Conservation (phyloP, 2,797 vertebrate genomes). For the Xyrichtys novacula region DNA sequence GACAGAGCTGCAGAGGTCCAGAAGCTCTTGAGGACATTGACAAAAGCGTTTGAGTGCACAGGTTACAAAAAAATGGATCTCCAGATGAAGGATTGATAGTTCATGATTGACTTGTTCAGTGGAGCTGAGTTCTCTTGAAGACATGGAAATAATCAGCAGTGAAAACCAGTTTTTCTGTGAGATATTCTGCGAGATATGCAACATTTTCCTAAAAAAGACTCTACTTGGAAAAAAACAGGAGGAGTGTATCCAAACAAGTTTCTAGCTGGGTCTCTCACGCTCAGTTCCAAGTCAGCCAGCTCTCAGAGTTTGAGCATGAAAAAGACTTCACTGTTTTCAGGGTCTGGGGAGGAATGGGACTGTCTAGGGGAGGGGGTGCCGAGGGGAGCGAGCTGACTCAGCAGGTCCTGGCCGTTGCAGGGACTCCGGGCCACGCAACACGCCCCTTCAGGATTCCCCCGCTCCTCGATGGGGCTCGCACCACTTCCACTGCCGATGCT, state of each 20-base stretch:
- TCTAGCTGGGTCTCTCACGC: slow-evolving; percentile 51
- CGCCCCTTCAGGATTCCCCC: slow-evolving; percentile 93
- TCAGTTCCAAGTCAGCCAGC: slow-evolving; percentile 58
- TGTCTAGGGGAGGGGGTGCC: slow-evolving; percentile 63
- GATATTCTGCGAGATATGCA: slow-evolving; percentile 51
- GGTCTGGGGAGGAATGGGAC: slow-evolving; percentile 49
- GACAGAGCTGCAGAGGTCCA: slow-evolving; percentile 41
- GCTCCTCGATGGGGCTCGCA: slow-evolving; percentile 88
- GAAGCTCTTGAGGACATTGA: slow-evolving; percentile 30
- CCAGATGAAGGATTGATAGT: neutral
- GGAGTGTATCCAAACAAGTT: slow-evolving; percentile 40
- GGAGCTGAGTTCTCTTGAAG: slow-evolving; percentile 25
- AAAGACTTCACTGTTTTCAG: slow-evolving; percentile 84
- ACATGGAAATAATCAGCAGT: slow-evolving; percentile 28
- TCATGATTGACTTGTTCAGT: slow-evolving; percentile 17
- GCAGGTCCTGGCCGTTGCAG: slow-evolving; percentile 81
- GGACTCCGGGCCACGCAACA: slow-evolving; percentile 87
- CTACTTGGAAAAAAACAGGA: slow-evolving; percentile 43
- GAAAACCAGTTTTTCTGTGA: slow-evolving; percentile 37
- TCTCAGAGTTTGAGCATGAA: slow-evolving; percentile 87
- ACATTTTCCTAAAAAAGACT: slow-evolving; percentile 30
- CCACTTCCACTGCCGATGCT: slow-evolving; percentile 36
- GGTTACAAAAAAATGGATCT: slow-evolving; percentile 26
- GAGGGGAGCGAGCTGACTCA: slow-evolving; percentile 68
- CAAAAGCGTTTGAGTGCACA: slow-evolving; percentile 25